Base-by-base conservation (phyloP, 2,888 invertebrate species). In the Exocentrus adspersus region DNA sequence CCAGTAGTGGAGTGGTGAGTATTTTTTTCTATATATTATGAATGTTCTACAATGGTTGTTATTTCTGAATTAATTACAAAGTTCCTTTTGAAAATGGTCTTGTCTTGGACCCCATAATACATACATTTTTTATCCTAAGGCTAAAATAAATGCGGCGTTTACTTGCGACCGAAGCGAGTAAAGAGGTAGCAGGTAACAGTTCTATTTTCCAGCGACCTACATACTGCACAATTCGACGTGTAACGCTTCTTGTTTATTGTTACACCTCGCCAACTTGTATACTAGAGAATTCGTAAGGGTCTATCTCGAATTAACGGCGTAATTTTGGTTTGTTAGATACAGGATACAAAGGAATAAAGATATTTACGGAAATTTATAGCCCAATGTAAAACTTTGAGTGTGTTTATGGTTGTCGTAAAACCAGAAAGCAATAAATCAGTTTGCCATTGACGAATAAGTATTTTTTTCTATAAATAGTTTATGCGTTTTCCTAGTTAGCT, bases 1-100 rank as follows among this genome's bases (percentile, higher is more conserved):
- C 48, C 74, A n/a, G 60, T 62, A 16, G 62, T 77, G 45, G 62
- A 54, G 58, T 77, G 77, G 77, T 77, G 71, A 71, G 75, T 71
- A 10, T 17, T 17, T 21, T 24, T 19, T 45, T 19, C 2, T 24
- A 45, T n/a, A n/a, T n/a, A n/a, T n/a, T n/a, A n/a, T n/a, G n/a
- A n/a, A n/a, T n/a, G n/a, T n/a, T n/a, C n/a, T n/a, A n/a, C n/a
- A n/a, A n/a, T n/a, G n/a, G n/a, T n/a, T n/a, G n/a, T n/a, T n/a
- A n/a, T n/a, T n/a, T n/a, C n/a, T n/a, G n/a, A n/a, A n/a, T n/a
- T n/a, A n/a, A n/a, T n/a, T n/a, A n/a, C n/a, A n/a, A n/a, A n/a
- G n/a, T n/a, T n/a, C n/a, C n/a, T n/a, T n/a, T n/a, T n/a, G n/a
- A n/a, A n/a, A n/a, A n/a, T n/a, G n/a, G n/a, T n/a, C n/a, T n/a